Evolutionary conservation across 2,888 invertebrate genomes (phyloP), one percentile per base, ranked within the genome.

Genomic region (Caradrina kadenii): DNA sequence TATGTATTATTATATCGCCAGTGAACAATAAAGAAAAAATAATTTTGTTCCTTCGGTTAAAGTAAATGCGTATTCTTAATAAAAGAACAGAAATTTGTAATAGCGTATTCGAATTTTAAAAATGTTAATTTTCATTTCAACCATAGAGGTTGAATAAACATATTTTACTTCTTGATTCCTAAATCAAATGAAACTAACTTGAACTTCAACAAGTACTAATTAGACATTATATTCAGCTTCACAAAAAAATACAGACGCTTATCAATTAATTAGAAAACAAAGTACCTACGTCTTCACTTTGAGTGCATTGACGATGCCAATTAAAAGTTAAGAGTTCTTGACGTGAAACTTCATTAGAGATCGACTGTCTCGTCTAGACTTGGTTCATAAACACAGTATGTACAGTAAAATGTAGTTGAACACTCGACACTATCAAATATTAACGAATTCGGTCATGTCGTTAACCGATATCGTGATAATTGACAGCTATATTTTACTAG

Each of bases 401-500:
- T n/a, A 54, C 21, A 61, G 52, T n/a, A 64, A 73, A 79, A 63
- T 69, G 10, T 53, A 76, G 65, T 67, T 79, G 60, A 65, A 80
- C 73, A 45, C 5, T 45, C 62, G 73, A 62, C 67, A 69, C 60
- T 74, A 70, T 70, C 64, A 58, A 76, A 70, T 71, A 76, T 78
- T 77, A 82, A 81, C 73, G 79, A 80, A 84, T 84, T 84, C 69
- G 74, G 74, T 79, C 63, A 76, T 55, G 61, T 78, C 45, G 50
- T 79, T 79, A 69, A 76, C 69, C 54, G 63, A 76, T 80, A 73
- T 76, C 63, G 69, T 78, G 68, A 79, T 84, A 86, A 86, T 86
- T 86, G 87, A 84, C 86, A 79, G 79, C 76, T 75, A 74, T 73
- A 80, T 85, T 82, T 86, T 84, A 86, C 54, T 77, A 67, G 72